These are phyloP conservation scores for Cettia cetti DNA, from an alignment of 2,113 vertebrate species.

Conservation along the genomic window DNA sequence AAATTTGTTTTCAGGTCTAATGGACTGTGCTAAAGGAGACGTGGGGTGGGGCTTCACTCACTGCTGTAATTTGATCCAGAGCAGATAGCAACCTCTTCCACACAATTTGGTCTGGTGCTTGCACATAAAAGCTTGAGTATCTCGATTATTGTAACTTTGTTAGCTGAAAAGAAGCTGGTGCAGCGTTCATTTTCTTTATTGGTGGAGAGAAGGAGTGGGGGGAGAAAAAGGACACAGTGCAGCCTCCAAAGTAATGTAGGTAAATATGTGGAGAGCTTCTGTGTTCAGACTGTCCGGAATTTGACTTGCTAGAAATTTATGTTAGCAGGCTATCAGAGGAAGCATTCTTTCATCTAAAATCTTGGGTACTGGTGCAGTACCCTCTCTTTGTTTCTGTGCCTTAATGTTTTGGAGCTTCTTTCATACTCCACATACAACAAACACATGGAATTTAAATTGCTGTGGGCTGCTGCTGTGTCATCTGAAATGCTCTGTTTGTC, in stretches of 20 bases:
- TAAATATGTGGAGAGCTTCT: slow-evolving; percentile 47
- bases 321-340: slow-evolving; percentile 59
- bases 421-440: neutral
- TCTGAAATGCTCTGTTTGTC: slow-evolving; percentile 23
- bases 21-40: slow-evolving; percentile 86
- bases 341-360: slow-evolving; percentile 55
- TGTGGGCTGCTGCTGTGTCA: neutral
- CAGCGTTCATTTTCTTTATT: slow-evolving; percentile 65
- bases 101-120: slow-evolving; percentile 78
- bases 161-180: slow-evolving; percentile 71
- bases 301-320: slow-evolving; percentile 62
- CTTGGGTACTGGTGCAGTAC: neutral
- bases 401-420: neutral
- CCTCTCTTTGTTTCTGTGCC: neutral
- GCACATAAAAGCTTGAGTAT: slow-evolving; percentile 74
- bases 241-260: slow-evolving; percentile 47
- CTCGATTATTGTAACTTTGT: slow-evolving; percentile 74
- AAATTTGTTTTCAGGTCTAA: slow-evolving; percentile 87
- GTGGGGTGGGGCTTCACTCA: slow-evolving; percentile 86
- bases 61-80: slow-evolving; percentile 92
- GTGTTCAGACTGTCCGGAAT: slow-evolving; percentile 32
- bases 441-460: neutral
- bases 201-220: neutral
- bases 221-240: slow-evolving; percentile 29
- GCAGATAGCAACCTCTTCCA: slow-evolving; percentile 88